These are phyloP conservation scores for Drosophila elegans DNA, from an alignment of 1,140 invertebrate species.

Conservation along the genomic window DNA sequence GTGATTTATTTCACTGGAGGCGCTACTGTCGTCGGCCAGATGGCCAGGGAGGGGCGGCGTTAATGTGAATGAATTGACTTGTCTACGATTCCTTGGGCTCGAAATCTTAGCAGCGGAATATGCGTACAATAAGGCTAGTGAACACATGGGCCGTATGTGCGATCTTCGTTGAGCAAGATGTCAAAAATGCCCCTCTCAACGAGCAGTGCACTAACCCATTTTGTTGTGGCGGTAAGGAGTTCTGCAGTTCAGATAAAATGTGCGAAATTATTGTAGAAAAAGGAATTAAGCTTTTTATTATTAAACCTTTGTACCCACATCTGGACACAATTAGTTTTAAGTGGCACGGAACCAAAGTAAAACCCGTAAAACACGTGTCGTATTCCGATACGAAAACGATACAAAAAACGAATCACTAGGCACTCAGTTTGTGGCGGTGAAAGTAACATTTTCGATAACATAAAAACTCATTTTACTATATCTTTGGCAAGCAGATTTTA, in stretches of 20 bases:
- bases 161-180: constrained; percentile 14
- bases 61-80: constrained; percentile 50
- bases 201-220: not conserved
- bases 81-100: constrained; percentile 21
- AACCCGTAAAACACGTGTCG: too few relatives aligned
- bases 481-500: too few relatives aligned
- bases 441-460: too few relatives aligned
- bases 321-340: too few relatives aligned
- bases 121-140: constrained; percentile 1
- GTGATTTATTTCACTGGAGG: constrained; percentile 76
- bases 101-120: not conserved
- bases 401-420: too few relatives aligned
- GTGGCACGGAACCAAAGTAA: too few relatives aligned
- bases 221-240: not conserved
- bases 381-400: too few relatives aligned
- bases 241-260: not conserved
- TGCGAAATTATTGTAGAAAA: too few relatives aligned
- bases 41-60: constrained; percentile 19
- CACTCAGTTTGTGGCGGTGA: too few relatives aligned
- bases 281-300: not conserved
- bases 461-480: too few relatives aligned
- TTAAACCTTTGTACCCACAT: too few relatives aligned
- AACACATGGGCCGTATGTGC: constrained; percentile 32
- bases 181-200: not conserved
- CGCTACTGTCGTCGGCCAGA: constrained; percentile 56